phyloP scores from a whole-genome alignment of 2,113 vertebrate genomes.

The Peromyscus leucopus region DNA sequence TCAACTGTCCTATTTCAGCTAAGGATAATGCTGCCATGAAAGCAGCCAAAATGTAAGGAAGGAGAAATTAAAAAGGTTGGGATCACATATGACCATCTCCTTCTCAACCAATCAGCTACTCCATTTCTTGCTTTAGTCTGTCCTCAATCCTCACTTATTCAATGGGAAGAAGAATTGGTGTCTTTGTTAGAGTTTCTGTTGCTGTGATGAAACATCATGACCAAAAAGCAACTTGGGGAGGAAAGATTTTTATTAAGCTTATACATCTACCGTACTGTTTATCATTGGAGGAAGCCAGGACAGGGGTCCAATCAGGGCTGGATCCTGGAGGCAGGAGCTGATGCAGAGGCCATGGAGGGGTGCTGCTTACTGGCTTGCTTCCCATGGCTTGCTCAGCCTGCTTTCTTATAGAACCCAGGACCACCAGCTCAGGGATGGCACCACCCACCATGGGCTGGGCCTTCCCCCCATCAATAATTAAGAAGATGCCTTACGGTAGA shows the following conservation, averaged over 20 bases:
- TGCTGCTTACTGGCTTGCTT: not conserved
- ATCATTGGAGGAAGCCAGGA: not conserved
- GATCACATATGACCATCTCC: not conserved
- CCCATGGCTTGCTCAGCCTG: not conserved
- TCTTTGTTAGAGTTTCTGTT: not conserved
- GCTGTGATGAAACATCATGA: not conserved
- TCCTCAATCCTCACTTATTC: not conserved
- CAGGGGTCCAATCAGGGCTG: not conserved
- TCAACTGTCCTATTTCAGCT: not conserved
- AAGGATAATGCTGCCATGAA: not conserved
- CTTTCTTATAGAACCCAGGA: not conserved
- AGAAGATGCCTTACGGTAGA: not conserved
- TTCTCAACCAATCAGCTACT: not conserved
- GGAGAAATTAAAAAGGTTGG: not conserved
- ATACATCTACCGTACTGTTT: not conserved
- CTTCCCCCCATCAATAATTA: not conserved
- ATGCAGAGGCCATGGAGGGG: not conserved
- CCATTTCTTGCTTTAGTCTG: not conserved
- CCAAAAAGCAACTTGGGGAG: not conserved
- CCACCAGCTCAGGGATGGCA: not conserved
- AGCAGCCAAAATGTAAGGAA: not conserved
- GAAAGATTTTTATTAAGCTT: not conserved
- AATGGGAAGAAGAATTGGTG: not conserved
- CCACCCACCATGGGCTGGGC: not conserved
- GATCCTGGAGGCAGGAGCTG: not conserved